Base-by-base conservation (phyloP, 2,113 vertebrate genomes). In the Anser cygnoides region DNA sequence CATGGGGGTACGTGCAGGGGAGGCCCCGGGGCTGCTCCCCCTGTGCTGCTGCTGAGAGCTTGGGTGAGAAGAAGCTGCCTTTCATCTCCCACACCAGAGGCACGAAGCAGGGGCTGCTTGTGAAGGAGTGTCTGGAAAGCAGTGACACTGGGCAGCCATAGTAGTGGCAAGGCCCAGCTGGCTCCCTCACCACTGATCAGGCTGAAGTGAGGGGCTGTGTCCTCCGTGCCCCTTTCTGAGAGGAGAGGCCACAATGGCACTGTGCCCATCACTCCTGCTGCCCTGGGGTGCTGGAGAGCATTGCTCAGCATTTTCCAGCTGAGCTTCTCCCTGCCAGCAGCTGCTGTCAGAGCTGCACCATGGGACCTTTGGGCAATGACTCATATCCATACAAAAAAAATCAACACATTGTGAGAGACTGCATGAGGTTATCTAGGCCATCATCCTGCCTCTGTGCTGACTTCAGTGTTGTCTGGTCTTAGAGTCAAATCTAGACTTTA, bases 181-280 rank as follows among this genome's bases (percentile, higher is more conserved):
- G 28, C 37, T 65, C 37, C 11, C 17, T 63, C 62, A 41, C 10
- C 28, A 29, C 17, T 65, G 26, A 65, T 41, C 62, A 65, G 62
- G 37, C 26, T 41, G 62, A 41, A 26, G 26, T 20, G 11, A 41
- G 62, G 26, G 16, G 8, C 22, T 3, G 26, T 43, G 26, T 44
- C 11, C 16, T 77, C 22, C 11, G 3, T 37, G 15, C 5, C 9
- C 31, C 39, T 84, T 74, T 20, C 21, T 0, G 0, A 50, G 39
- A 25, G 9, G 26, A 35, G 11, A 33, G 37, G 37, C 35, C 52
- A 7, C 13, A 8, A 15, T 11, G 10, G 9, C 14, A 18, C 20
- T 23, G 21, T 68, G 21, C 6, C 18, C 16, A 18, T 37, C 44
- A 28, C 6, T 62, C 23, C 37, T 1, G 1, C 23, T 9, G 28